Base-by-base conservation (phyloP, 2,888 invertebrate genomes). In the Drosophila helvetica region DNA sequence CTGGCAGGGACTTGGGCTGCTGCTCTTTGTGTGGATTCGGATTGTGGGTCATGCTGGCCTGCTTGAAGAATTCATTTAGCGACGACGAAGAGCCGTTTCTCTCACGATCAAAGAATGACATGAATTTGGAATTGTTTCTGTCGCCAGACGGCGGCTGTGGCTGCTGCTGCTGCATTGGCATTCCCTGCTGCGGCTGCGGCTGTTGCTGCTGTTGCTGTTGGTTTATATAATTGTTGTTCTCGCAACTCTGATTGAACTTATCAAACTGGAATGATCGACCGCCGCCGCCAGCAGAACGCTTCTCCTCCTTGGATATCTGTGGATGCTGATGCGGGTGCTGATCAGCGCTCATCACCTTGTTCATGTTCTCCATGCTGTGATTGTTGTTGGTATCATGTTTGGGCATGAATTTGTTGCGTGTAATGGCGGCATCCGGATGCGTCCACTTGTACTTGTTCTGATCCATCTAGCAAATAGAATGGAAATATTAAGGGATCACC, bases 11-110 rank as follows among this genome's bases (percentile, higher is more conserved):
- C n/a, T 86, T 84, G 1, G 80, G 86, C 52, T 78, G 82, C 6
- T 86, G 82, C 4, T 86, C 77, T 67, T 17, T 56, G 60, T 43
- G 46, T 25, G 56, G 64, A 45, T 59, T 33, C 30, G 64, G 66
- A n/a, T 68, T 73, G 12, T 74, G 58, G 19, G 12, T 56, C 42
- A 86, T 70, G 22, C 22, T 22, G n/a, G 91, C 89, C 57, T 90
- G 90, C 53, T 90, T 90, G 42, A 91, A 90, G 69, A 91, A 91
- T 2, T 91, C 91, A 62, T 89, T 90, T 9, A 91, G 70, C 0
- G 90, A 90, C n/a, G 89, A 80, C 1, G 90, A 86, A 2, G 90
- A 90, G 10, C 71, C 59, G 61, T 57, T 73, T 22, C 66, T 61
- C 3, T 85, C 86, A 17, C 55, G 74, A 1, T 69, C 76, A 52